phyloP scores from a whole-genome alignment of 1,140 invertebrate genomes.

The Bathynomus jamesi region DNA sequence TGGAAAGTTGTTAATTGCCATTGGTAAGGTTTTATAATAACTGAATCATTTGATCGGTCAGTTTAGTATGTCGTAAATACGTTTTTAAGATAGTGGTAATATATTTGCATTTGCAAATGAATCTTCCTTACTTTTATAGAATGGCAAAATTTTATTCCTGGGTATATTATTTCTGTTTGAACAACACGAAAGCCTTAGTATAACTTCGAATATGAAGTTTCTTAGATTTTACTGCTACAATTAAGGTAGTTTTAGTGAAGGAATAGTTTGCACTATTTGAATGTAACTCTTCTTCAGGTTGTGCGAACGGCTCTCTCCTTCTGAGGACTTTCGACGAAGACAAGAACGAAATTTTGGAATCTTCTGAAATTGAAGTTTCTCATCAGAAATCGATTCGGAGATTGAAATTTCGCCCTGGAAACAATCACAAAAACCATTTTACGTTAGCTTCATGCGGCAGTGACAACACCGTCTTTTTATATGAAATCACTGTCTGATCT shows the following conservation, averaged over 20 bases:
- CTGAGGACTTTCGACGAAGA: background rate
- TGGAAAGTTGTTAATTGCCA: background rate
- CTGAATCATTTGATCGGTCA: background rate
- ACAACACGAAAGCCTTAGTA: background rate
- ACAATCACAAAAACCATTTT: background rate
- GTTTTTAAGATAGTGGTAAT: too few relatives aligned
- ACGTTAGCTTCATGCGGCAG: background rate
- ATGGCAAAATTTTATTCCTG: background rate
- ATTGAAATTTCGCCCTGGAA: background rate
- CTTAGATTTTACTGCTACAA: background rate
- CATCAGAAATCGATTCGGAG: background rate
- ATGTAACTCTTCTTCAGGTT: background rate
- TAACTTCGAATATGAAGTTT: background rate
- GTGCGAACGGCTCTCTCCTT: background rate
- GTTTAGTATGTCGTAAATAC: background rate
- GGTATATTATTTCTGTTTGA: background rate
- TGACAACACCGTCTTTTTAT: background rate
- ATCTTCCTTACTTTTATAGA: background rate
- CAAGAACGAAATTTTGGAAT: background rate
- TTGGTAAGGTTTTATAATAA: background rate
- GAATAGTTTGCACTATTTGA: background rate
- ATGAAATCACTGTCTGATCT: too few relatives aligned
- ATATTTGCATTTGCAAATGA: too few relatives aligned
- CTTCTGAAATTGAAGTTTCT: background rate
- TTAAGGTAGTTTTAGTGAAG: background rate